Conservation (phyloP, 2,797 vertebrate species). For the Phoeniculus purpureus region DNA sequence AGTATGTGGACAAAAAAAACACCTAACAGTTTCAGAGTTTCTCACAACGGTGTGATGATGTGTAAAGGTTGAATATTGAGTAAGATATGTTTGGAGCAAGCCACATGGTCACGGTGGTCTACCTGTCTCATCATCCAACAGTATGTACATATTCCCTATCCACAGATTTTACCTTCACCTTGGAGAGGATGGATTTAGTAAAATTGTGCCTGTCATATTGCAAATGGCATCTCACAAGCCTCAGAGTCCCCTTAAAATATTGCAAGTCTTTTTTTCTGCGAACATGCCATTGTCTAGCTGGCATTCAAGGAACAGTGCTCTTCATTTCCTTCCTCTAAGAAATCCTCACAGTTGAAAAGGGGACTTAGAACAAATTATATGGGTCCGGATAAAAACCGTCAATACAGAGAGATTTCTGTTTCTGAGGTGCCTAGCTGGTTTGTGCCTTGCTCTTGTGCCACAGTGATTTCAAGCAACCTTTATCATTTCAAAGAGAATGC, state of each 20-base stretch:
- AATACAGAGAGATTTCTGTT: not conserved
- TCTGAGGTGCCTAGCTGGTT: not conserved
- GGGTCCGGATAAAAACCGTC: not conserved
- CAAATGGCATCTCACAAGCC: not conserved
- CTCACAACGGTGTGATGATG: not conserved
- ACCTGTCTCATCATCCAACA: not conserved
- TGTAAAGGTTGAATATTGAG: not conserved
- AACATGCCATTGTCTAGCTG: not conserved
- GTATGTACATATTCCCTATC: not conserved
- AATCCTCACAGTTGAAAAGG: not conserved
- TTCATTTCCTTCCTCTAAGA: not conserved
- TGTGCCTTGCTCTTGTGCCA: not conserved
- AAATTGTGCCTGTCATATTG: not conserved
- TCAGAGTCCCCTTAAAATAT: not conserved
- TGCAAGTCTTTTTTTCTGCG: not conserved
- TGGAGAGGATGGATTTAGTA: not conserved
- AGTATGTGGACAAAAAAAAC: not conserved
- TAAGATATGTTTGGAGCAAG: accelerated
- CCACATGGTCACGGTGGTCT: not conserved
- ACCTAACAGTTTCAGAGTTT: not conserved
- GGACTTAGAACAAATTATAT: not conserved
- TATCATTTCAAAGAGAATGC: not conserved
- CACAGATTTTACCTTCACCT: not conserved
- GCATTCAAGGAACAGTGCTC: not conserved
- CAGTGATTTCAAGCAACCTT: not conserved